Conservation (phyloP, 2,888 invertebrate species). For the Itoplectis maculator region DNA sequence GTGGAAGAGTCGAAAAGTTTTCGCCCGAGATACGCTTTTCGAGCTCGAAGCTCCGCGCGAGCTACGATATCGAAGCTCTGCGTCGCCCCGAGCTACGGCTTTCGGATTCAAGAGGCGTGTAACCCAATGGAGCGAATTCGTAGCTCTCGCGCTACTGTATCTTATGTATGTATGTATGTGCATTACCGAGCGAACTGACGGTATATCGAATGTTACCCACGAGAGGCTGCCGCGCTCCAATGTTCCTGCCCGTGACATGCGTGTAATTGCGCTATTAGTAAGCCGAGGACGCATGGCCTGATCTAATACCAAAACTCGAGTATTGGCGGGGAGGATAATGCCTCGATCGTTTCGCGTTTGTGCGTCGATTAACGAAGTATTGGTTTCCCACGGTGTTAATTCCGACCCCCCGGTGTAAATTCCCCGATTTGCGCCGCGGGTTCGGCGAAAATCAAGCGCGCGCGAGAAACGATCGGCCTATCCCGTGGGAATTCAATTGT, state of each 20-base stretch:
- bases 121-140: slow-evolving; percentile 1
- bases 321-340: slow-evolving; percentile 1
- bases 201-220: slow-evolving; percentile 38
- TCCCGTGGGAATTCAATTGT: background rate
- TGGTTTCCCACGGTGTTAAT: slow-evolving; percentile 4
- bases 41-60: background rate
- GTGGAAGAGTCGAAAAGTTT: background rate
- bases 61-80: background rate
- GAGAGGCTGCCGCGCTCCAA: slow-evolving; percentile 28
- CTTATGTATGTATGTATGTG: background rate
- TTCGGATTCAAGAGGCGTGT: background rate
- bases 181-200: background rate
- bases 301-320: slow-evolving; percentile 21
- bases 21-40: background rate
- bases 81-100: background rate
- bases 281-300: slow-evolving; percentile 53
- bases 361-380: slow-evolving; percentile 47
- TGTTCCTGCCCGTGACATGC: slow-evolving; percentile 68
- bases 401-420: background rate
- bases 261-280: slow-evolving; percentile 74
- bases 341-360: slow-evolving; percentile 33
- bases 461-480: background rate
- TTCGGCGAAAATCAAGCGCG: background rate
- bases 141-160: background rate
- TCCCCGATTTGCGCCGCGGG: slow-evolving; percentile 2